phyloP scores from a whole-genome alignment of 2,797 vertebrate species.

The Peromyscus attwateri region DNA sequence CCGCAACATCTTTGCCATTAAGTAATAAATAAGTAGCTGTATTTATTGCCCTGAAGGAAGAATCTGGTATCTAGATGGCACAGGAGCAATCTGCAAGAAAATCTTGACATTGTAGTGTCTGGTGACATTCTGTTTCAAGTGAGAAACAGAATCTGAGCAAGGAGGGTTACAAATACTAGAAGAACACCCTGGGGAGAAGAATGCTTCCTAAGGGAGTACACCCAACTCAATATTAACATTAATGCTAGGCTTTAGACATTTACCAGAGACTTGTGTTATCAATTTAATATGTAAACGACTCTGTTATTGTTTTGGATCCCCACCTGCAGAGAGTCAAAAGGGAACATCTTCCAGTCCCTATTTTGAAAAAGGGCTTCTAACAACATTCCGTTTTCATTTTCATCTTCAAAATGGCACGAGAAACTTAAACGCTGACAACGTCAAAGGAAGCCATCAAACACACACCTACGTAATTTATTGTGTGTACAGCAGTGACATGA shows the following conservation, averaged over 20 bases:
- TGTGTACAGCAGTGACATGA: not conserved
- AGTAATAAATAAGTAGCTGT: not conserved
- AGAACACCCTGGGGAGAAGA: constrained; percentile 59
- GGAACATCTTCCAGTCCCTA: not conserved
- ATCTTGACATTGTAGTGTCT: not conserved
- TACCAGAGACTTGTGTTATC: constrained; percentile 28
- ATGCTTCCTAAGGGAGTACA: constrained; percentile 44
- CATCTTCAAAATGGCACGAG: constrained; percentile 34
- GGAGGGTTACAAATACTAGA: too few species aligned
- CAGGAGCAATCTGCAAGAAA: not conserved
- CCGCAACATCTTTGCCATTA: not conserved
- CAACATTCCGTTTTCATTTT: constrained; percentile 63
- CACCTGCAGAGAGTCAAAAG: not conserved
- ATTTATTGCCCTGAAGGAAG: not conserved
- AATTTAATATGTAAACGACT: constrained; percentile 78
- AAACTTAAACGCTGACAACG: not conserved
- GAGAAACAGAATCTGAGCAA: constrained; percentile 34
- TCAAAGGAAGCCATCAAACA: not conserved
- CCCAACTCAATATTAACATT: constrained; percentile 71
- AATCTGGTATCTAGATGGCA: not conserved
- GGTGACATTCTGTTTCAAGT: too few species aligned
- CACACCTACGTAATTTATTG: not conserved
- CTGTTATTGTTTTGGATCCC: not conserved
- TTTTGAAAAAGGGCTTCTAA: not conserved
- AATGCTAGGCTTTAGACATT: constrained; percentile 59